Conservation (phyloP, 2,113 vertebrate species). For the Lethenteron camtschaticum region DNA sequence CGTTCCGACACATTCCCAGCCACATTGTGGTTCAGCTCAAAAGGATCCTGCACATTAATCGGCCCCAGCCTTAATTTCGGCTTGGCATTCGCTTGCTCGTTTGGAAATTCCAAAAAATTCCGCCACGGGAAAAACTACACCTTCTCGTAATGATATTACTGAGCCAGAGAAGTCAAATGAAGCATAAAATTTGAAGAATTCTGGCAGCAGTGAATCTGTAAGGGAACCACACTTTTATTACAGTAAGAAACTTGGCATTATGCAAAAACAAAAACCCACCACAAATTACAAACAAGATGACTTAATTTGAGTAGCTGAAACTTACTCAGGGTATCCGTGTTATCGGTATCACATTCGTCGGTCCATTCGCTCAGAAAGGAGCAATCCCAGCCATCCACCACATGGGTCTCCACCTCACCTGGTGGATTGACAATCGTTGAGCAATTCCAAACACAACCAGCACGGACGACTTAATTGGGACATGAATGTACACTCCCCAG, state of each 20-base stretch:
- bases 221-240: not conserved
- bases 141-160: constrained; percentile 39
- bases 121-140: constrained; percentile 23
- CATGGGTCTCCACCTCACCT: constrained; percentile 43
- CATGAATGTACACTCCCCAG: not conserved
- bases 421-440: constrained; percentile 5
- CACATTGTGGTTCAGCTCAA: constrained; percentile 65
- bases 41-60: constrained; percentile 65
- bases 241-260: too few relatives aligned
- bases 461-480: not conserved
- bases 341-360: constrained; percentile 31
- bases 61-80: constrained; percentile 24
- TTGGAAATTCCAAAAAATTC: constrained; percentile 14
- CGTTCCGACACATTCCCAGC: constrained; percentile 49
- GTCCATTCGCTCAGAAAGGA: constrained; percentile 44
- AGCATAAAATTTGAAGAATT: constrained; percentile 49
- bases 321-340: constrained; percentile 45
- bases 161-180: constrained; percentile 34
- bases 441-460: not conserved
- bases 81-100: constrained; percentile 11
- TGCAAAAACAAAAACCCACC: too few relatives aligned
- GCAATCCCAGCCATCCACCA: constrained; percentile 59
- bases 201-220: constrained; percentile 39
- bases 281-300: too few relatives aligned
- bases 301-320: constrained; percentile 9